These are phyloP conservation scores for Oscheius onirici DNA, from an alignment of 2,888 invertebrate genomes.

Conservation along the genomic window DNA sequence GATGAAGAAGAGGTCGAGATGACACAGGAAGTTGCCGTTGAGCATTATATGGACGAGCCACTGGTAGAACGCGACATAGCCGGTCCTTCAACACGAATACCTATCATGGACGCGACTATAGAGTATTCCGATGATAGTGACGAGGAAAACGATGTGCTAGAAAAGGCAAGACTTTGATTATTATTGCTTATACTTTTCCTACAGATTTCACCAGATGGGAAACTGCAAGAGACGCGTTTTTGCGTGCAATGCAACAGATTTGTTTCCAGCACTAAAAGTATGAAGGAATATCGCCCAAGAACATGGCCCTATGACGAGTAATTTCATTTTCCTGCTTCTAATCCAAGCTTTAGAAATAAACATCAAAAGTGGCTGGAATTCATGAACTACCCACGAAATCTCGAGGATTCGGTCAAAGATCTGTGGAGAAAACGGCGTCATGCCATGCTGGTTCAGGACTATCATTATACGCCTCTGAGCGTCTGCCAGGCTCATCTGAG, in stretches of 20 bases:
- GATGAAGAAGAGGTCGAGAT: background rate
- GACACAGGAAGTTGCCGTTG: background rate
- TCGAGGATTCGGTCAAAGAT: slow-evolving; percentile 47
- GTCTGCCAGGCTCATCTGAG: slow-evolving; percentile 49
- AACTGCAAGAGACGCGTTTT: slow-evolving; percentile 33
- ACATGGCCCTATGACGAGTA: slow-evolving; percentile 56
- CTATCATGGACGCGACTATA: no score
- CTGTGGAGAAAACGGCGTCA: slow-evolving; percentile 47
- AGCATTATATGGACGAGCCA: slow-evolving; percentile 4
- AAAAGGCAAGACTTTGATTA: slow-evolving; percentile 13
- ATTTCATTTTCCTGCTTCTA: background rate
- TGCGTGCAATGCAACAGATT: slow-evolving; percentile 45
- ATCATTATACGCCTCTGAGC: slow-evolving; percentile 48
- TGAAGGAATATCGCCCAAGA: slow-evolving; percentile 28
- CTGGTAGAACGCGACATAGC: slow-evolving; percentile 10
- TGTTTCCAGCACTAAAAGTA: slow-evolving; percentile 10
- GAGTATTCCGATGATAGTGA: slow-evolving; percentile 52
- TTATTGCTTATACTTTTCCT: background rate
- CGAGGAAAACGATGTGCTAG: slow-evolving; percentile 41
- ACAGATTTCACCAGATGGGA: background rate
- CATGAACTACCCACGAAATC: slow-evolving; percentile 48
- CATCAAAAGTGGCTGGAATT: slow-evolving; percentile 54
- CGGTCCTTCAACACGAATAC: no score
- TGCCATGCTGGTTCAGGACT: slow-evolving; percentile 15
- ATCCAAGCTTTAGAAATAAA: slow-evolving; percentile 30